phyloP scores from a whole-genome alignment of 2,888 invertebrate genomes.

The Athalia rosae region DNA sequence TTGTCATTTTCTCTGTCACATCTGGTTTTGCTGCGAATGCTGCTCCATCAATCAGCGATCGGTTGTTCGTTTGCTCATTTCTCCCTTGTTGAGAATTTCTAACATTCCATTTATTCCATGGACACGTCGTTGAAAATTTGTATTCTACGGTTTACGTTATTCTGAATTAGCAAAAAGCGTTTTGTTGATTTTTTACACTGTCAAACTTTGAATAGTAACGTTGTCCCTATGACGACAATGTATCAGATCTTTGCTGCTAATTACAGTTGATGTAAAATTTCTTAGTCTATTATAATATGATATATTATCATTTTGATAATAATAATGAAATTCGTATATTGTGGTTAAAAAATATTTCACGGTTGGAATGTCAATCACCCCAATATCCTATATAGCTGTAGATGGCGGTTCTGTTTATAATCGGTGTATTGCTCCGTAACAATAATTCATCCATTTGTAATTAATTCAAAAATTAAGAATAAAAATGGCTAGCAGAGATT shows the following conservation, averaged over 20 bases:
- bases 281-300: no score
- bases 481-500: constrained; percentile 70
- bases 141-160: constrained; percentile 6
- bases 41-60: background rate
- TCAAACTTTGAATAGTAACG: constrained; percentile 15
- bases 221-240: no score
- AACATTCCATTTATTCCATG: no score
- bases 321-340: background rate
- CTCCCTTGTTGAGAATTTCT: background rate
- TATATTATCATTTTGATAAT: no score
- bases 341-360: background rate
- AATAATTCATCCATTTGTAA: background rate
- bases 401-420: background rate
- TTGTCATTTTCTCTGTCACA: no score
- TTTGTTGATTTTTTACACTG: constrained; percentile 1
- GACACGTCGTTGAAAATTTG: no score
- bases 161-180: constrained; percentile 9
- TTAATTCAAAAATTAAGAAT: background rate
- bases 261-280: no score
- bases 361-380: constrained; percentile 31
- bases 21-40: background rate
- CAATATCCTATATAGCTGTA: background rate
- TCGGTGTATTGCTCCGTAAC: constrained; percentile 5
- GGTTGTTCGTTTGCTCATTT: background rate
- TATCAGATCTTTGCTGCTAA: no score